Percentiles rank a stretch among this genome's conserved stretches.
Evolutionary conservation across 1,140 invertebrate genomes (phyloP).

Genomic region (Anthonomus grandis): DNA sequence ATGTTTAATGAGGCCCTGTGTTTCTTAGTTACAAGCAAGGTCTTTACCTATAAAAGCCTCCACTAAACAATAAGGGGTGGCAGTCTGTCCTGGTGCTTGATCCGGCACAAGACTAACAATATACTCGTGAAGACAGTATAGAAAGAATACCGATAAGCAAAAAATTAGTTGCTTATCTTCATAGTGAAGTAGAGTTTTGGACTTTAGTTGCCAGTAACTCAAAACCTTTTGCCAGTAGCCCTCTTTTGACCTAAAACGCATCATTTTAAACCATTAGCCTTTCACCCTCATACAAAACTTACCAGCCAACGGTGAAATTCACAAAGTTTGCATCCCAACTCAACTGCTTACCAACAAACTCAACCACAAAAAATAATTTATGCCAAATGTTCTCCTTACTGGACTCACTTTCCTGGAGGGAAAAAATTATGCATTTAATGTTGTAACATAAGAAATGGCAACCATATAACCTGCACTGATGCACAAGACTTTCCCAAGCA

Average conservation of each 20-base stretch:
- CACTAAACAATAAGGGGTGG: constrained; percentile 45
- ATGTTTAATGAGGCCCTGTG: too few species aligned
- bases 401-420: constrained; percentile 58
- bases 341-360: constrained; percentile 70
- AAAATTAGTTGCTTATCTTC: constrained; percentile 61
- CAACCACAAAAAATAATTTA: constrained; percentile 70
- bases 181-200: constrained; percentile 40
- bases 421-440: not conserved
- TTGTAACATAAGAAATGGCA: not conserved
- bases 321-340: constrained; percentile 70
- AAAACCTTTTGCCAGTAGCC: constrained; percentile 67
- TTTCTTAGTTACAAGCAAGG: too few species aligned
- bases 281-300: constrained; percentile 13
- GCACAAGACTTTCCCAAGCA: constrained; percentile 40
- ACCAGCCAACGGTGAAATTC: constrained; percentile 49
- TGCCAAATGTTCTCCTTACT: constrained; percentile 76
- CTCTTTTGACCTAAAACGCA: constrained; percentile 55
- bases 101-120: constrained; percentile 50
- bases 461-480: constrained; percentile 35
- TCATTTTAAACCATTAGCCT: not conserved
- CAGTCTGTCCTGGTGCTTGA: constrained; percentile 37
- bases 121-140: constrained; percentile 69
- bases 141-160: constrained; percentile 64
- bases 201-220: constrained; percentile 40
- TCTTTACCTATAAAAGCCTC: constrained; percentile 51